A percentile compares a stretch with the other conserved stretches of the same genome.
These are phyloP conservation scores for Halictus rubicundus DNA, from an alignment of 1,140 invertebrate genomes.

Conservation along the genomic window DNA sequence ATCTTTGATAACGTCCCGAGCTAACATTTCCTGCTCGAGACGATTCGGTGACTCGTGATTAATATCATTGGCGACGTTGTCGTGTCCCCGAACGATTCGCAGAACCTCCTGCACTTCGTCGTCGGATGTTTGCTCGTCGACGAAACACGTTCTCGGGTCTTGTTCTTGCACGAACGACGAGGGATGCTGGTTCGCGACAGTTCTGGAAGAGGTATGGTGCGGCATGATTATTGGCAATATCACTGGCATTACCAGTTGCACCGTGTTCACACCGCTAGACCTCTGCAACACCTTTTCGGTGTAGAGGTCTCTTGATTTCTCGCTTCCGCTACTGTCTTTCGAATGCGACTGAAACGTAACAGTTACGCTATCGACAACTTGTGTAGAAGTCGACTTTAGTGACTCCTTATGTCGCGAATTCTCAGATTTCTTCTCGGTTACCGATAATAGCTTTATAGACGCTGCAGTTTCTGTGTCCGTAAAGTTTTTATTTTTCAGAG, in stretches of 20 bases:
- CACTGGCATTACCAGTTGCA: not conserved
- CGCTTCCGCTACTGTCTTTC: not conserved
- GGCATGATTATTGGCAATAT: conserved; percentile 9
- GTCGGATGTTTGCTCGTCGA: not conserved
- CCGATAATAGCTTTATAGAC: no score
- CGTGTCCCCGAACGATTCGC: conserved; percentile 37
- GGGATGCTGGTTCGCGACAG: not conserved
- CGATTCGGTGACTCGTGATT: conserved; percentile 64
- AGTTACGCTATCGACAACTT: not conserved
- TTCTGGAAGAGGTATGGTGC: not conserved
- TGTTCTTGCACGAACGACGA: no score
- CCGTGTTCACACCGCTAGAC: not conserved
- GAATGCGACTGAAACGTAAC: not conserved
- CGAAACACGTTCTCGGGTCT: not conserved
- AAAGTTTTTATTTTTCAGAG: no score
- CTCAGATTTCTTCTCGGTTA: not conserved
- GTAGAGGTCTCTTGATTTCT: not conserved
- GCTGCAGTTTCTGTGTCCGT: no score
- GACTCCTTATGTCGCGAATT: no score
- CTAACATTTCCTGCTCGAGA: conserved; percentile 47
- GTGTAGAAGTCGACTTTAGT: not conserved
- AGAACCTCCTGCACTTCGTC: conserved; percentile 62
- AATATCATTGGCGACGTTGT: conserved; percentile 6
- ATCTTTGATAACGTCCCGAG: conserved; percentile 34
- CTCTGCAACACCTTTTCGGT: not conserved